phyloP scores from a whole-genome alignment of 2,113 vertebrate genomes.

The Malurus elegans region DNA sequence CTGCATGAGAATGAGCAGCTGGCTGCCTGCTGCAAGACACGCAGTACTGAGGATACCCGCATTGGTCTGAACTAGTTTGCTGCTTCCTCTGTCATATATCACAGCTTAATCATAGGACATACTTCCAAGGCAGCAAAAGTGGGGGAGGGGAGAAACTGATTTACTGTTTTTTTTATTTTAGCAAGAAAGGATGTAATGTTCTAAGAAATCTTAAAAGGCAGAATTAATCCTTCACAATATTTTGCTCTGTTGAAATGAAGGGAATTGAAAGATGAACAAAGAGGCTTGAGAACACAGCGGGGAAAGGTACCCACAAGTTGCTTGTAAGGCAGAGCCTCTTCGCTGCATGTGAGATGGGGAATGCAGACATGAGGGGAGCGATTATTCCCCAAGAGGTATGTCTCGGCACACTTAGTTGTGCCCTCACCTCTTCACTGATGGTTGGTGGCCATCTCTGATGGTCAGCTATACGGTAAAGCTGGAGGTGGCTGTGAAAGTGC shows the following conservation, averaged over 20 bases:
- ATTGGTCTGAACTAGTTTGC: background rate
- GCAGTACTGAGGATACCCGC: background rate
- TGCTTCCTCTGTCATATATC: background rate
- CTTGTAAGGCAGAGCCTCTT: background rate
- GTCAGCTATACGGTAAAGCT: fast-evolving
- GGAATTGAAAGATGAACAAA: background rate
- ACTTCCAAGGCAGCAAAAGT: background rate
- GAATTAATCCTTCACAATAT: background rate
- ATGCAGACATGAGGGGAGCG: fast-evolving
- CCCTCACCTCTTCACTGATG: background rate
- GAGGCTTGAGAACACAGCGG: background rate
- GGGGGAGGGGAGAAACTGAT: background rate
- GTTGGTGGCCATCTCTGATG: background rate
- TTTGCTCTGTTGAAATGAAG: background rate
- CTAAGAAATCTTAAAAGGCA: background rate
- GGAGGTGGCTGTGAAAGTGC: background rate
- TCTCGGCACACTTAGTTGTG: background rate
- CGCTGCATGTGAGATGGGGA: background rate
- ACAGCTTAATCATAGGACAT: fast-evolving
- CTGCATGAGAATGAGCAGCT: background rate
- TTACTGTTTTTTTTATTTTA: background rate
- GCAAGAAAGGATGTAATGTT: background rate
- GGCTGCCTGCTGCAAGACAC: background rate
- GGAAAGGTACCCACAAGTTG: background rate
- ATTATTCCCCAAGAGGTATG: background rate